A percentile compares a stretch with the other conserved stretches of the same genome.
phyloP scores from a whole-genome alignment of 2,797 vertebrate genomes.

The Lates japonicus region DNA sequence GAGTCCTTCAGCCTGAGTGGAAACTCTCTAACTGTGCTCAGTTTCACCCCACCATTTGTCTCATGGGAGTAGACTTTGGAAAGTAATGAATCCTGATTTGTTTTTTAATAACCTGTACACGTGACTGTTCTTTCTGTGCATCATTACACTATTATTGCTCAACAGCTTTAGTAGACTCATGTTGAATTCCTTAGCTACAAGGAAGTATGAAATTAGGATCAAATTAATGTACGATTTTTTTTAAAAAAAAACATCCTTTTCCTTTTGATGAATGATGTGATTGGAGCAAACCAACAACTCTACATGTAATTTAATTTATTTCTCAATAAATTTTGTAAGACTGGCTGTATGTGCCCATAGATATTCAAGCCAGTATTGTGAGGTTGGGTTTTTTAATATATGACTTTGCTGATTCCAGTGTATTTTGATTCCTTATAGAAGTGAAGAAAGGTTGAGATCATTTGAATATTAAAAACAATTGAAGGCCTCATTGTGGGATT shows the following conservation, averaged over 20 bases:
- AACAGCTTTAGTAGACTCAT: neutral
- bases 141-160: neutral
- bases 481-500: too few species aligned
- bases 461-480: too few species aligned
- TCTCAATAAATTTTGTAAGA: neutral
- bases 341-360: neutral
- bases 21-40: neutral
- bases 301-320: neutral
- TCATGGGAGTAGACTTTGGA: neutral
- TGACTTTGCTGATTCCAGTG: too few species aligned
- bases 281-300: neutral
- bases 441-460: too few species aligned
- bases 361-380: too few species aligned
- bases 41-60: neutral
- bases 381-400: too few species aligned
- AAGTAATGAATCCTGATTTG: neutral
- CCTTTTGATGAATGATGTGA: neutral
- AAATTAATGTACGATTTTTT: conserved; percentile 1
- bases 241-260: neutral
- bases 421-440: too few species aligned
- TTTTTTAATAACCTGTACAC: conserved; percentile 9
- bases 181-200: neutral
- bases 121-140: conserved; percentile 9
- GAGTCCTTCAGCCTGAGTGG: neutral
- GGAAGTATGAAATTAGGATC: neutral